Conservation (phyloP, 2,113 vertebrate species). For the Calidris pygmaea region DNA sequence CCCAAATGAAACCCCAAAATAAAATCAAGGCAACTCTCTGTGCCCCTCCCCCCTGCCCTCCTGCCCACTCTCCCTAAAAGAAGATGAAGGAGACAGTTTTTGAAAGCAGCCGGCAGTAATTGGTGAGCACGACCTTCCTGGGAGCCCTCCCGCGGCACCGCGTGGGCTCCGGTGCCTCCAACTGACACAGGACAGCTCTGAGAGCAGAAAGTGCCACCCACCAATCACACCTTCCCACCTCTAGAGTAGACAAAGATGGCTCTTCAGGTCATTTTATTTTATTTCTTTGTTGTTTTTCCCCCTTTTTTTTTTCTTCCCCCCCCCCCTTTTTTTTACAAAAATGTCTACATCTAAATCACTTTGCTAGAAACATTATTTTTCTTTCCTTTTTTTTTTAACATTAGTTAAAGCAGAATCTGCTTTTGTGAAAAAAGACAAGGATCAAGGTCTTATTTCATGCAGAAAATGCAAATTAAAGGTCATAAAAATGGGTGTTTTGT, state of each 20-base stretch:
- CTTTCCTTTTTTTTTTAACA: constrained; percentile 47
- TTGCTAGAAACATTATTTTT: constrained; percentile 72
- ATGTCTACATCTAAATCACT: constrained; percentile 63
- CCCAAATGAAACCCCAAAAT: neutral
- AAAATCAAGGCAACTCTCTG: neutral
- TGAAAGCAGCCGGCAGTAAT: constrained; percentile 2
- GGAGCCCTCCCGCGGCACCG: neutral
- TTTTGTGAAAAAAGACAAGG: constrained; percentile 62
- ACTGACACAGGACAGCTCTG: neutral
- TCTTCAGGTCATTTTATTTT: constrained; percentile 59
- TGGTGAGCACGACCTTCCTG: neutral
- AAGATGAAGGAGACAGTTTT: constrained; percentile 5
- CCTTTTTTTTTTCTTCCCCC: neutral
- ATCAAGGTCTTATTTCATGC: constrained; percentile 70
- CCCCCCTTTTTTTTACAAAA: constrained; percentile 57
- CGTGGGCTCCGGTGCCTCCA: accelerated
- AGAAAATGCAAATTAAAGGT: constrained; percentile 69
- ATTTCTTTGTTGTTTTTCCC: constrained; percentile 46
- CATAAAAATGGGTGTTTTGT: constrained; percentile 30
- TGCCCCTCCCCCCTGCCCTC: neutral
- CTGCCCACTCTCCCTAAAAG: neutral
- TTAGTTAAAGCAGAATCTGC: constrained; percentile 63
- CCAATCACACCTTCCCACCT: constrained; percentile 10
- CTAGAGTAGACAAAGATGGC: constrained; percentile 68
- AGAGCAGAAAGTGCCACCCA: neutral